Conservation (phyloP, 2,888 invertebrate genomes). For the Cecidostiba fungosa region DNA sequence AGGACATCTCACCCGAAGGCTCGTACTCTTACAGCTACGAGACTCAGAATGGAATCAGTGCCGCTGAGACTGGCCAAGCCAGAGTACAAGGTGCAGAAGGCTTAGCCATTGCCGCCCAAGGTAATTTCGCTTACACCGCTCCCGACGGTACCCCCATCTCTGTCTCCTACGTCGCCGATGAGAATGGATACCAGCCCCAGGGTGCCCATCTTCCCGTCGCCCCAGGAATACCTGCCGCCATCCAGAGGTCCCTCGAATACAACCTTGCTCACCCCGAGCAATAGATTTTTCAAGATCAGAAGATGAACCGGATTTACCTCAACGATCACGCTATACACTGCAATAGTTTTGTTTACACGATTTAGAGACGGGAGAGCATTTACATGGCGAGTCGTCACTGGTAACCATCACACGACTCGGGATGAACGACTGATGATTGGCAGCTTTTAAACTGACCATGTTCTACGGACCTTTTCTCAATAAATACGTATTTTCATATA, state of each 20-base stretch:
- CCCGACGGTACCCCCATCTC: constrained; percentile 76
- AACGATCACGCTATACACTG: not conserved
- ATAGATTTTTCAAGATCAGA: too few species aligned
- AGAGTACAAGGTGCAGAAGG: constrained; percentile 66
- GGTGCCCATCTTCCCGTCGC: constrained; percentile 76
- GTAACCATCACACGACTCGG: too few species aligned
- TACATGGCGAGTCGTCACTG: not conserved
- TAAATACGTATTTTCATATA: not conserved
- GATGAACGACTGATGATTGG: not conserved
- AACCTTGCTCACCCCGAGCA: constrained; percentile 66
- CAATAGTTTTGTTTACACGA: too few species aligned
- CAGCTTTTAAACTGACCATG: not conserved
- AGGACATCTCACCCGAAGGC: constrained; percentile 83
- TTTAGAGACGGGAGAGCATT: too few species aligned
- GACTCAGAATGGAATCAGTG: not conserved
- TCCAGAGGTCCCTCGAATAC: constrained; percentile 73
- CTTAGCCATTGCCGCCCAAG: constrained; percentile 69
- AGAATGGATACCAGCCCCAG: constrained; percentile 77
- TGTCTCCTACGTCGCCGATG: constrained; percentile 73
- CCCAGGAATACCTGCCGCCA: constrained; percentile 74
- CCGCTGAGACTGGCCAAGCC: constrained; percentile 31
- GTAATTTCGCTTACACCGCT: constrained; percentile 75
- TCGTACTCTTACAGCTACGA: not conserved
- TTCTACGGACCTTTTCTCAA: not conserved
- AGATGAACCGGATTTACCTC: not conserved